Conservation (phyloP, 2,113 vertebrate species). For the Actinemys pallida region DNA sequence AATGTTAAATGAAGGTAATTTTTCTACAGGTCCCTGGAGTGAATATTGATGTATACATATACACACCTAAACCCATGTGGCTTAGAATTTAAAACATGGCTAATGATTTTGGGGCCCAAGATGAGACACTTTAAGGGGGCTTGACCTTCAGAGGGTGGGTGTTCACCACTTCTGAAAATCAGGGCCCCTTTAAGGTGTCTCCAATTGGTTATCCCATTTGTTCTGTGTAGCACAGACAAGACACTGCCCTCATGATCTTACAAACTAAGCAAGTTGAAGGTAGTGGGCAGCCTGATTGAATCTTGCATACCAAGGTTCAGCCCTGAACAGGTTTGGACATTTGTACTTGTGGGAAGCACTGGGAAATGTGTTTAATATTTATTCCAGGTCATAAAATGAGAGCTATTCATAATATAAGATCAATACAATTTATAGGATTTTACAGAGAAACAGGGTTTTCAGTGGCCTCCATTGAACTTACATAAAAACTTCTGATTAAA, state of each 20-base stretch:
- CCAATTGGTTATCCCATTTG: not conserved
- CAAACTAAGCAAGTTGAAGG: not conserved
- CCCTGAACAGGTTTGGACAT: not conserved
- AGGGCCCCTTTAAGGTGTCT: not conserved
- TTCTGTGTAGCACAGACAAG: not conserved
- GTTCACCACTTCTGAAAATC: not conserved
- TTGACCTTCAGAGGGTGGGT: not conserved
- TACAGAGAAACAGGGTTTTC: not conserved
- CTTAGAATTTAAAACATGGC: not conserved
- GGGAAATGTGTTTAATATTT: not conserved
- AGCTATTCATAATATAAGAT: not conserved
- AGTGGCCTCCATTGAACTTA: not conserved
- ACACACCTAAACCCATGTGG: fast-evolving
- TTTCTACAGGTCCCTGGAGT: not conserved
- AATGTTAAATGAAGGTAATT: not conserved
- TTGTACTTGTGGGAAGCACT: not conserved
- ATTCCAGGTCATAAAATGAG: not conserved
- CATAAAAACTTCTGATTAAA: not conserved
- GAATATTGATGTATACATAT: not conserved
- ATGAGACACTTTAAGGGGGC: not conserved
- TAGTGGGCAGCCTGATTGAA: not conserved
- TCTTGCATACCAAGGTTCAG: not conserved
- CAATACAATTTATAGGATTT: not conserved
- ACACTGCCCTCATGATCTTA: not conserved
- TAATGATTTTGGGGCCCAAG: not conserved